Evolutionary conservation across 2,888 invertebrate genomes (phyloP), one percentile per base, ranked within the genome.

Genomic region (Tortricodes alternella): DNA sequence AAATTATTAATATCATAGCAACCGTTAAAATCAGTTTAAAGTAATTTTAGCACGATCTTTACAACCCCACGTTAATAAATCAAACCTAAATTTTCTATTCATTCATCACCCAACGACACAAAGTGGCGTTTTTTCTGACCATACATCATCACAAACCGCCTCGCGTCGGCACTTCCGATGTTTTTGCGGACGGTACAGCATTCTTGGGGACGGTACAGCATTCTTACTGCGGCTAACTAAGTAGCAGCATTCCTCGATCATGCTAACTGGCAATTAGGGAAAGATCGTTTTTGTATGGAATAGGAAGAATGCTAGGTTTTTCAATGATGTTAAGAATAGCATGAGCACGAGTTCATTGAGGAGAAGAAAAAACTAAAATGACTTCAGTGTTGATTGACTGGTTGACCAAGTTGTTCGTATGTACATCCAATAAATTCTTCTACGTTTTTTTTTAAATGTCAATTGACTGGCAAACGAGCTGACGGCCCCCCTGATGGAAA

Each of bases 111-210:
- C 13, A 50, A 50, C 23, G 32, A 51, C 27, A 66, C 65, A 64
- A 63, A 64, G 46, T 64, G 59, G 29, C 39, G 23, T 46, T 63
- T 65, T 66, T 66, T 63, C 61, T 43, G 56, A 57, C 58, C 56
- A 66, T 70, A 63, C 55, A 65, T 67, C 68, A 67, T 63, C 65
- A 68, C 65, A 67, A 53, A 68, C 64, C 67, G 62, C 68, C 67
- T 60, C 59, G 46, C 43, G 48, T 50, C 23, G 49, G 23, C 44
- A 57, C 51, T 57, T 58, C 59, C 63, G 50, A 46, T 46, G 50
- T 61, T 61, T 63, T 61, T 63, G 63, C 63, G 46, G 7, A 46
- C 44, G 23, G 39, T 29, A 46, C 51, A n/a, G n/a, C n/a, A n/a
- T 61, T 61, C 61, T 61, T 63, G 63, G 62, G 46, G 7, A 46